Base-by-base conservation (phyloP, 1,140 invertebrate genomes). In the Spodoptera litura region DNA sequence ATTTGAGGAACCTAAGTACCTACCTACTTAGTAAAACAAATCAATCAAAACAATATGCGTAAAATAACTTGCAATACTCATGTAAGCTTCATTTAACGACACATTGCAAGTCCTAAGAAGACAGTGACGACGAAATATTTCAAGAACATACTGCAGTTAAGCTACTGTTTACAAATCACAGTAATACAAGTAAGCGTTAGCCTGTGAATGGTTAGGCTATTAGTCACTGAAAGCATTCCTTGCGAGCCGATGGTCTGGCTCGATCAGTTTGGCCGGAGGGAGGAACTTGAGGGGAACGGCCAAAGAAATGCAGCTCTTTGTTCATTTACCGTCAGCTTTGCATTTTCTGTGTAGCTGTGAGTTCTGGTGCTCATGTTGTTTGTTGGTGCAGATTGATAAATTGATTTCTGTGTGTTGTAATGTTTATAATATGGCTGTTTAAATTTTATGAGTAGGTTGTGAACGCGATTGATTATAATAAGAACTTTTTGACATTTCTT, bases 161-260 rank as follows among this genome's bases (percentile, higher is more conserved):
- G 61, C 61, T 64, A 64, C 61, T 64, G 61, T 64, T 64, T 15
- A 64, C 61, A 44, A 35, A 64, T 61, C 8, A 64, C 61, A 49
- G 61, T 25, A 15, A 15, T 44, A 27, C 64, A 68, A 58, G 70
- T 64, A 52, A 77, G 56, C 70, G 79, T 73, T 70, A 53, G 58
- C 55, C 62, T 77, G 72, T 59, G 79, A 86, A 80, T 81, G 78
- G 78, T 86, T 81, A 59, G 74, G 68, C 88, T 88, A 90, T 94
- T 92, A 93, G 87, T 94, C 91, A 93, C 90, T 92, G 90, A 92
- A 92, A 91, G 83, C 90, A 94, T 94, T 93, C 91, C 87, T 78
- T 2, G 85, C 85, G 83, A 86, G 85, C 90, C 92, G 83, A 89
- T 90, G 59, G 11, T 68, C 64, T 68, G 64, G 64, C 44, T 49